Base-by-base conservation (phyloP, 2,113 vertebrate genomes). In the Rhadina sibilatrix region DNA sequence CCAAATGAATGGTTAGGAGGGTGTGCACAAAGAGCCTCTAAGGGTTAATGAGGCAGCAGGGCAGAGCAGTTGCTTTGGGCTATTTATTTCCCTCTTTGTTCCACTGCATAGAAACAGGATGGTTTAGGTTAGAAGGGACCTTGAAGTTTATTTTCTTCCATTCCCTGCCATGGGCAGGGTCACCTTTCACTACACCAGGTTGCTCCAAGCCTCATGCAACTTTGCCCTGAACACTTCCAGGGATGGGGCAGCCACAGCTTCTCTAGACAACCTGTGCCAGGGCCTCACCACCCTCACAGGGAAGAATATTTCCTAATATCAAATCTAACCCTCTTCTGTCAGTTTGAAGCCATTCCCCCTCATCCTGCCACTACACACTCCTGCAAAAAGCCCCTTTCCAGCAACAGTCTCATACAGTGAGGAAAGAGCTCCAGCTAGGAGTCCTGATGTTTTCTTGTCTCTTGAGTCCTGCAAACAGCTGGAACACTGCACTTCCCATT, bases 151-250 rank as follows among this genome's bases (percentile, higher is more conserved):
- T 31, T 30, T 54, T 12, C 6, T 61, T 54, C 70, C 31, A 89
- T 2, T 11, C 47, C 70, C 24, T 89, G 63, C 63, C 46, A 15
- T 9, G 20, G 53, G 20, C 46, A 60, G 23, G 53, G 20, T 46
- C 24, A 40, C 21, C 9, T 61, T 27, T 25, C 79, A 49, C 46
- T 7, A 21, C 0, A 0, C 17, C 63, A 76, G n/a, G 40, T 0
- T 40, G 40, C 70, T 69, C 40, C 40, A 83, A 69, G 21, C 11
- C 46, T n/a, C 2, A 1, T 9, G 4, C 17, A 69, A 2, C 35
- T 10, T 42, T 18, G 10, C 10, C 35, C 11, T 49, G 47, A 12
- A 13, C n/a, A 54, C 11, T 35, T 35, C 30, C 57, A 83, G 54
- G 21, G 31, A 19, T 25, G 40, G 28, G 24, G 23, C 38, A 89